Base-by-base conservation (phyloP, 2,113 vertebrate genomes). In the Eurypyga helias region DNA sequence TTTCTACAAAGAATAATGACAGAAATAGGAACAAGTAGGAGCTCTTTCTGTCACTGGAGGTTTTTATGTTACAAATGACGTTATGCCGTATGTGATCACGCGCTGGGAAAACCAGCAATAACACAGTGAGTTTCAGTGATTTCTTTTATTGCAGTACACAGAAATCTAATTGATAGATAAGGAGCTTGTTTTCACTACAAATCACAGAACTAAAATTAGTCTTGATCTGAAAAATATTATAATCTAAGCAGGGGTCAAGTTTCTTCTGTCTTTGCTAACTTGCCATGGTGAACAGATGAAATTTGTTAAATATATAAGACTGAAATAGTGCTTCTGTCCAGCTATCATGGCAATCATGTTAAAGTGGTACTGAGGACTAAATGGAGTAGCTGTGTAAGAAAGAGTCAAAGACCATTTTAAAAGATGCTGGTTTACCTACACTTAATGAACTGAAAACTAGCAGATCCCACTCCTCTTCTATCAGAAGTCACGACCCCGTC, bases 401-500 rank as follows among this genome's bases (percentile, higher is more conserved):
- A 61, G 26, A 91, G 58, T 45, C 62, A 88, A 57, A 58, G 60
- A 77, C n/a, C 80, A 75, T 64, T 91, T 93, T 28, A 51, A 81
- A 90, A 87, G 38, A 92, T 64, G 61, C 29, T 2, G 2, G 78
- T 57, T 80, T 88, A 76, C 70, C 84, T 77, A 52, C 41, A 58
- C 89, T 87, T 33, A 87, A 60, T 82, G 70, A 87, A 94, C 90
- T 71, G 75, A 97, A 78, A 83, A 48, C 49, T 17, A 41, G 51
- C 83, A 84, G 95, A 64, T 43, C 72, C 45, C 84, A 54, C 52
- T 94, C 64, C 55, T 86, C n/a, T 73, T 67, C 57, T 16, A 51
- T 51, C 73, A 65, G 9, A 93, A 96, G 81, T 70, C 83, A 66
- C 4, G 85, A 94, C 91, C 81, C 80, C 83, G 90, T 94, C 79